phyloP scores from a whole-genome alignment of 2,888 invertebrate species.

The Pinctada fucata region DNA sequence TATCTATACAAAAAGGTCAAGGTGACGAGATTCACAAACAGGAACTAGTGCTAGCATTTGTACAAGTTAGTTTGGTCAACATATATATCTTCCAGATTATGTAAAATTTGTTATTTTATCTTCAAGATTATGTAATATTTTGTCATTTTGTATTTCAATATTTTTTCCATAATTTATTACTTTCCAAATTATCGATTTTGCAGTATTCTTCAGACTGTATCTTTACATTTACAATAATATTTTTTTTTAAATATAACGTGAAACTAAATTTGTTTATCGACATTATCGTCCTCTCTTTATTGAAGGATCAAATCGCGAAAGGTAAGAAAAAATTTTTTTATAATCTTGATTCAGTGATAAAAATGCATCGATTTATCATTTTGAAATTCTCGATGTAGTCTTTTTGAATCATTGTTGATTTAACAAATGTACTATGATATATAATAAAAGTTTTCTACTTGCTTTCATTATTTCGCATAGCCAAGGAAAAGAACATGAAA shows the following conservation, averaged over 20 bases:
- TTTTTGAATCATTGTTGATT: no score
- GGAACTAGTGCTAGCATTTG: slow-evolving; percentile 32
- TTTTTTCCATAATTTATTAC: not conserved
- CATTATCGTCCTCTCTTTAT: no score
- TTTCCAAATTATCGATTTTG: not conserved
- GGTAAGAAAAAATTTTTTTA: no score
- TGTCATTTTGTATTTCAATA: not conserved
- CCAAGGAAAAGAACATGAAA: not conserved
- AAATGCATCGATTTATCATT: no score
- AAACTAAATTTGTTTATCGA: no score
- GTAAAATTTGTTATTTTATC: not conserved
- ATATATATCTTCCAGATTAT: not conserved
- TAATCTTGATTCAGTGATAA: no score
- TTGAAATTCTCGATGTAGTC: no score
- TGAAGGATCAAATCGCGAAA: no score
- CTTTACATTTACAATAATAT: no score
- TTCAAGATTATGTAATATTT: not conserved
- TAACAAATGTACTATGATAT: no score
- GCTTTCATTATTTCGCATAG: not conserved
- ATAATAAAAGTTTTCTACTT: no score
- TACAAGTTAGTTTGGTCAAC: slow-evolving; percentile 44
- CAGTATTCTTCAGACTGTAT: not conserved
- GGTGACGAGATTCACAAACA: slow-evolving; percentile 53
- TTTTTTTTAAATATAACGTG: no score
- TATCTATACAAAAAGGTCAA: slow-evolving; percentile 56